Evolutionary conservation across 2,113 vertebrate genomes (phyloP).

Genomic region (Ciconia boyciana): DNA sequence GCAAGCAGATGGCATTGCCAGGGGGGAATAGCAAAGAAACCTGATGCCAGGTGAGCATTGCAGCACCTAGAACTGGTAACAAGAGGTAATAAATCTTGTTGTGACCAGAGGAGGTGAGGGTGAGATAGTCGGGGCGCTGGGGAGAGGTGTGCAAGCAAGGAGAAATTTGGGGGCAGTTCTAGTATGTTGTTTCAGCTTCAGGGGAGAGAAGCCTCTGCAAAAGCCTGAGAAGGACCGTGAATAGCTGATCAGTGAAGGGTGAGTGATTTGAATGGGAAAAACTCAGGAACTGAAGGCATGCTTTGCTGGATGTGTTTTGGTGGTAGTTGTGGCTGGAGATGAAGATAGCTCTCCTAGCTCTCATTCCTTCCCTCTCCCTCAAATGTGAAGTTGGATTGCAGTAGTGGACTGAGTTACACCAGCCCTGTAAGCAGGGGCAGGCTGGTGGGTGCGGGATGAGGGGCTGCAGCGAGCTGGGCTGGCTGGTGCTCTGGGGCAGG

Average conservation of each 20-base stretch:
- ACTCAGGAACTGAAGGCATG: rapidly evolving
- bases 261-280: neutral
- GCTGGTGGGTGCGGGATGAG: neutral
- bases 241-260: too few relatives aligned
- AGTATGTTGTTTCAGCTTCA: neutral
- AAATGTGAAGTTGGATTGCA: too few relatives aligned
- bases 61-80: neutral
- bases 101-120: neutral
- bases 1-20: neutral
- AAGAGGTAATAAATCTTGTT: rapidly evolving
- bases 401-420: neutral
- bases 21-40: neutral
- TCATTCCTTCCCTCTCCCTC: rapidly evolving
- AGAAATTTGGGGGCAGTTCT: rapidly evolving
- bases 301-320: neutral
- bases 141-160: rapidly evolving
- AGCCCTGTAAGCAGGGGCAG: neutral
- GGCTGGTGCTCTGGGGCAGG: too few relatives aligned
- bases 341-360: neutral
- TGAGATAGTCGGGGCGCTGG: rapidly evolving
- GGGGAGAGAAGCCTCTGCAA: neutral
- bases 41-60: neutral
- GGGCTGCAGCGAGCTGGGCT: neutral
- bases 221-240: rapidly evolving
- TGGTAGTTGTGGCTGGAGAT: neutral